These are phyloP conservation scores for Hirtodrosophila histrioides DNA, from an alignment of 2,888 invertebrate species.

Conservation along the genomic window DNA sequence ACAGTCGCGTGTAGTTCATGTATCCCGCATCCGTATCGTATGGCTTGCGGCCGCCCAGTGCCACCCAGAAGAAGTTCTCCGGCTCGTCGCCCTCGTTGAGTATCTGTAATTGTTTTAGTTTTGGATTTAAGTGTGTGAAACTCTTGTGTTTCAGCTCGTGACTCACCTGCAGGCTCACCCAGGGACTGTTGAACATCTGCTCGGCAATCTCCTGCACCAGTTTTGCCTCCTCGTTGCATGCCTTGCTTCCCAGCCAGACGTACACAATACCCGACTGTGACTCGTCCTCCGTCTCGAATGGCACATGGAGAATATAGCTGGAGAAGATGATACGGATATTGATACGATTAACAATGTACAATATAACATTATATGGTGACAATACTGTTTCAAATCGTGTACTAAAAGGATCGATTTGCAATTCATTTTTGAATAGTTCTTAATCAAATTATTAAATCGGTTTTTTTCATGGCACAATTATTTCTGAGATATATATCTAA, in stretches of 20 bases:
- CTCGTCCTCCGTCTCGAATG: conserved; percentile 93
- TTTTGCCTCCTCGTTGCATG: conserved; percentile 93
- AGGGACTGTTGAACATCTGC: conserved; percentile 94
- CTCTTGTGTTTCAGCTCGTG: too few species aligned
- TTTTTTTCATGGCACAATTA: too few species aligned
- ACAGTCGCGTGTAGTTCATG: conserved; percentile 96
- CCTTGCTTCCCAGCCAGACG: conserved; percentile 96
- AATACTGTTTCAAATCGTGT: too few species aligned
- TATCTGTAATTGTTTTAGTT: conserved; percentile 86
- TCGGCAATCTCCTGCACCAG: conserved; percentile 96
- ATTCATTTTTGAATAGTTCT: too few species aligned
- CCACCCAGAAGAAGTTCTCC: conserved; percentile 99
- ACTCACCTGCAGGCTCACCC: conserved; percentile 90
- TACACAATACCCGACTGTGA: conserved; percentile 94
- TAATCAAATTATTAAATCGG: too few species aligned
- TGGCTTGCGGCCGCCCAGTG: conserved; percentile 94
- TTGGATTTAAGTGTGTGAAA: too few species aligned
- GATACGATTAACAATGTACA: too few species aligned
- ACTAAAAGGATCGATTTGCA: too few species aligned
- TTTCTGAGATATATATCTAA: too few species aligned
- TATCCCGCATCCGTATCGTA: conserved; percentile 95
- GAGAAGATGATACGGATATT: too few species aligned
- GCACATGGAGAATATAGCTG: conserved; percentile 96
- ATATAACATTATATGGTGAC: too few species aligned
- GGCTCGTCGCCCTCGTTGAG: conserved; percentile 97